A percentile compares a stretch with the other conserved stretches of the same genome.
phyloP scores from a whole-genome alignment of 2,797 vertebrate genomes.

The Fringilla coelebs region DNA sequence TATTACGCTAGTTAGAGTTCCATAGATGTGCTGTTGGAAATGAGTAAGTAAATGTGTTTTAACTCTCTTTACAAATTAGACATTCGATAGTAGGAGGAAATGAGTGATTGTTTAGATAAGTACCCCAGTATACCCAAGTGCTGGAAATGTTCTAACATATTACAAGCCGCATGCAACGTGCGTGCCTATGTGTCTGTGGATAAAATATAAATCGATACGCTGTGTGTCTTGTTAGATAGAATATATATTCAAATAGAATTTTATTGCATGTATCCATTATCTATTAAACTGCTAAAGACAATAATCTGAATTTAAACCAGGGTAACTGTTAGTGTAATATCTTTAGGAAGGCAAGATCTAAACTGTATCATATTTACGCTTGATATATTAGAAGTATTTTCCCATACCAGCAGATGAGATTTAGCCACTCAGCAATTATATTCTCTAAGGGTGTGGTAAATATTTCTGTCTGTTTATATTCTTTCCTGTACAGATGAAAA shows the following conservation, averaged over 20 bases:
- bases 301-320: slow-evolving; percentile 50
- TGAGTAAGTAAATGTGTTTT: slow-evolving; percentile 54
- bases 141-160: slow-evolving; percentile 44
- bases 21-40: slow-evolving; percentile 37
- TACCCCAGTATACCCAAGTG: slow-evolving; percentile 29
- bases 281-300: slow-evolving; percentile 25
- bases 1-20: slow-evolving; percentile 31
- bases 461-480: neutral
- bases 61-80: slow-evolving; percentile 53
- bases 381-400: slow-evolving; percentile 36
- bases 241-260: slow-evolving; percentile 55
- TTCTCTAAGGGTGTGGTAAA: slow-evolving; percentile 12
- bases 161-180: neutral
- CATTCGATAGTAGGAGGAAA: slow-evolving; percentile 56
- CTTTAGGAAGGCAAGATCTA: slow-evolving; percentile 34
- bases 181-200: neutral
- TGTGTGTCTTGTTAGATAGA: slow-evolving; percentile 41
- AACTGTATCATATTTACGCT: slow-evolving; percentile 9
- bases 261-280: slow-evolving; percentile 33
- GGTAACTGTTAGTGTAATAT: slow-evolving; percentile 26
- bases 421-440: slow-evolving; percentile 34
- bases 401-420: neutral
- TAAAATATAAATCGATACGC: slow-evolving; percentile 56
- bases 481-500: neutral
- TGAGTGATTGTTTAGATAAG: slow-evolving; percentile 60